These are phyloP conservation scores for Phrynocephalus vlangalii DNA, from an alignment of 2,797 vertebrate genomes.

Conservation along the genomic window DNA sequence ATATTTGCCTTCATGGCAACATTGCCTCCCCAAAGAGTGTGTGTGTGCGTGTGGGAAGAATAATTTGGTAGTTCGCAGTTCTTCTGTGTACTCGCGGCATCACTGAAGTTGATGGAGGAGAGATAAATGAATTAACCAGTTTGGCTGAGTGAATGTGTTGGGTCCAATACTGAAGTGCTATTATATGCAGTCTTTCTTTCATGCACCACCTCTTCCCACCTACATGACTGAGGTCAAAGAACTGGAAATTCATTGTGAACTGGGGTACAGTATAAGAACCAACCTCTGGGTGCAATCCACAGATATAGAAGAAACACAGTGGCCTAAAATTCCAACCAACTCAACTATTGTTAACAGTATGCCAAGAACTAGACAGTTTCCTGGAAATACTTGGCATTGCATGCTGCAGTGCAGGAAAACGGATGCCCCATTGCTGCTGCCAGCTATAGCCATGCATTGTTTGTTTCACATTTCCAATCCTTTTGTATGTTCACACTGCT, in stretches of 20 bases:
- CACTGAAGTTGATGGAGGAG: neutral
- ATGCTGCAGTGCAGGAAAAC: neutral
- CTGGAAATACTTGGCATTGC: neutral
- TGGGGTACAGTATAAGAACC: neutral
- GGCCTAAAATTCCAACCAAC: neutral
- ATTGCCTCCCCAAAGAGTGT: slow-evolving; percentile 28
- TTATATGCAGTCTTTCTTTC: neutral
- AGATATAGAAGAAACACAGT: neutral
- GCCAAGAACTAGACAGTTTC: neutral
- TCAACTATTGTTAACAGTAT: neutral
- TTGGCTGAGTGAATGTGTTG: neutral
- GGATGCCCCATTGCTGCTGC: neutral
- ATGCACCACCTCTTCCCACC: neutral
- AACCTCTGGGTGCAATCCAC: neutral
- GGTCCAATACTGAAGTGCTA: slow-evolving; percentile 46
- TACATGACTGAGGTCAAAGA: neutral
- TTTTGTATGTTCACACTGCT: too few relatives aligned
- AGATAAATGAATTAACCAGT: neutral
- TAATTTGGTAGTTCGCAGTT: slow-evolving; percentile 11
- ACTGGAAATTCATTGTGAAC: neutral
- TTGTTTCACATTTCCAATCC: too few relatives aligned
- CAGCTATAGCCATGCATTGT: neutral
- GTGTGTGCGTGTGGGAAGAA: neutral
- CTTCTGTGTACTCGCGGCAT: neutral
- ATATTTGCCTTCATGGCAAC: slow-evolving; percentile 41